Evolutionary conservation across 2,797 vertebrate species (phyloP).

Genomic region (Gallinago stenura): DNA sequence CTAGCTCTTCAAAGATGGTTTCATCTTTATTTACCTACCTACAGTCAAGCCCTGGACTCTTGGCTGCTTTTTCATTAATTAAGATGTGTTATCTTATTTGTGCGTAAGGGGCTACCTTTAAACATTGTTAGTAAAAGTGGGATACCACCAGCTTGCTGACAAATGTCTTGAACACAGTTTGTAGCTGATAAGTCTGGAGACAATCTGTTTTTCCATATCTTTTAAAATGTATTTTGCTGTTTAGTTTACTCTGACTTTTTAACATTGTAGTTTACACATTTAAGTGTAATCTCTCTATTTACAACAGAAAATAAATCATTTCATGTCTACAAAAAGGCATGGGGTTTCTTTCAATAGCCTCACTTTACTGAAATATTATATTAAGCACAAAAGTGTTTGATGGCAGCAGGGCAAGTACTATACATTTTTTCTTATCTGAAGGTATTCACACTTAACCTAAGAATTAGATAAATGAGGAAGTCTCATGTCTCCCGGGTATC

Average conservation of each 20-base stretch:
- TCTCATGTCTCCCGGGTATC: slow-evolving; percentile 64
- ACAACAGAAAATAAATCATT: background rate
- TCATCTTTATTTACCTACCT: background rate
- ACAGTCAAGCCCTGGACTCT: background rate
- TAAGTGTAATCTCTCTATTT: background rate
- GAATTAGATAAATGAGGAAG: slow-evolving; percentile 72
- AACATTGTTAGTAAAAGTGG: background rate
- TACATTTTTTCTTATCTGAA: slow-evolving; percentile 65
- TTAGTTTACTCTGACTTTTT: background rate
- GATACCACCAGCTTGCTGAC: background rate
- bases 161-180: background rate
- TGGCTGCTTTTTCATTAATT: background rate
- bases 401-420: slow-evolving; percentile 52
- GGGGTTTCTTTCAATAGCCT: background rate
- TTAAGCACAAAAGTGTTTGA: slow-evolving; percentile 42
- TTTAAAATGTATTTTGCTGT: background rate
- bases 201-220: background rate
- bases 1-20: background rate
- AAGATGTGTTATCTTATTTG: background rate
- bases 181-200: background rate
- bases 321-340: background rate
- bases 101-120: background rate
- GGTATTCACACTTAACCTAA: slow-evolving; percentile 74
- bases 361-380: slow-evolving; percentile 1
- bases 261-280: background rate